phyloP scores from a whole-genome alignment of 2,888 invertebrate genomes.

The Falcaria lacertinaria region DNA sequence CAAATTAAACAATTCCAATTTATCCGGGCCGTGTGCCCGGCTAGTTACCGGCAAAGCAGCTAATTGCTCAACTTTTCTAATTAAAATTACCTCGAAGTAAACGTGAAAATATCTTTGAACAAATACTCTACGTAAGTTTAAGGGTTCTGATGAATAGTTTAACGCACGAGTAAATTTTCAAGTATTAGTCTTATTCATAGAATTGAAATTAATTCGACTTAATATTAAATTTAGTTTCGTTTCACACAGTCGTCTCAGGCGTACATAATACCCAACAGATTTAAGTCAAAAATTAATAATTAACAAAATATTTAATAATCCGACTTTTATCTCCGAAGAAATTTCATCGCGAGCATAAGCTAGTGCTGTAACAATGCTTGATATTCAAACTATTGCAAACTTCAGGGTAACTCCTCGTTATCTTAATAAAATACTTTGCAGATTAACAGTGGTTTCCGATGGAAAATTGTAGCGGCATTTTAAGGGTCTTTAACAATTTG shows the following conservation, averaged over 20 bases:
- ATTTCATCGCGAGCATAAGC: no score
- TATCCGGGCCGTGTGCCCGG: constrained; percentile 36
- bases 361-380: no score
- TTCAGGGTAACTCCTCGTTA: neutral
- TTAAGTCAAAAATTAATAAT: no score
- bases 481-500: constrained; percentile 16
- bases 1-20: constrained; percentile 54
- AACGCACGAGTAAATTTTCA: neutral
- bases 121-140: constrained; percentile 6
- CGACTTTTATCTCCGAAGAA: no score
- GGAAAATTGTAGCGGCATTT: constrained; percentile 20
- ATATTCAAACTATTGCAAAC: no score
- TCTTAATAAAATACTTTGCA: constrained; percentile 1
- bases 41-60: constrained; percentile 35
- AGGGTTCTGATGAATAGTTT: neutral
- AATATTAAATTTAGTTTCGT: no score
- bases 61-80: constrained; percentile 57
- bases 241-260: no score
- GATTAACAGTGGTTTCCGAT: constrained; percentile 5
- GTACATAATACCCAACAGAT: no score
- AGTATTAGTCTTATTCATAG: neutral
- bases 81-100: constrained; percentile 42
- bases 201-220: no score
- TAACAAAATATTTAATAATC: no score
- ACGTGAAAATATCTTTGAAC: constrained; percentile 17